Evolutionary conservation across 1,140 invertebrate species (phyloP).

Genomic region (Drosophila tristis): DNA sequence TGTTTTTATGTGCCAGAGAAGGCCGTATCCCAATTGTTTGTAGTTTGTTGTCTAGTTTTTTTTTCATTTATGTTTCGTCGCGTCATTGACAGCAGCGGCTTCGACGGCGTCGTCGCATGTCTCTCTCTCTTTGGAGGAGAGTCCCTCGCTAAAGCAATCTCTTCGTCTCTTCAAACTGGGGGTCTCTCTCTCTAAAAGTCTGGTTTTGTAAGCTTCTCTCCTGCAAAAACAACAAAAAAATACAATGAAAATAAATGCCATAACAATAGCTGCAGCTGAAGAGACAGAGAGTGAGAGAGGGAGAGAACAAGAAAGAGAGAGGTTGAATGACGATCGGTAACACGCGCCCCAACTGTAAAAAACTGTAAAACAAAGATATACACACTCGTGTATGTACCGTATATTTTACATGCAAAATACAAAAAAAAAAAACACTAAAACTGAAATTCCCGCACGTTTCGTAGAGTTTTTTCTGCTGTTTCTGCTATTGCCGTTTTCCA

Average conservation of each 20-base stretch:
- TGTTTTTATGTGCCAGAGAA: constrained; percentile 40
- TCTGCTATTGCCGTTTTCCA: constrained; percentile 46
- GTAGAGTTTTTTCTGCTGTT: constrained; percentile 38
- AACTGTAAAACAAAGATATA: constrained; percentile 30
- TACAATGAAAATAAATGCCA: too few species aligned
- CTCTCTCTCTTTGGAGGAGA: constrained; percentile 2
- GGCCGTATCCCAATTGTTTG: constrained; percentile 45
- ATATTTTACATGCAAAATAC: constrained; percentile 63
- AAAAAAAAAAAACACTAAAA: constrained; percentile 57
- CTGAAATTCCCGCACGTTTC: constrained; percentile 74
- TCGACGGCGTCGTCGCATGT: constrained; percentile 53
- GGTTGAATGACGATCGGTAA: constrained; percentile 5
- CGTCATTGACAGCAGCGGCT: constrained; percentile 53
- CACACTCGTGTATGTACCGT: constrained; percentile 11
- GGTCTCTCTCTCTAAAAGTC: constrained; percentile 12
- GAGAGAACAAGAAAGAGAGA: not conserved
- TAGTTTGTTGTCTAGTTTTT: constrained; percentile 43
- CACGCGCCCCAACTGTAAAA: constrained; percentile 37
- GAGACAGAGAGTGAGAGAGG: not conserved
- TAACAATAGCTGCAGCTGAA: too few species aligned
- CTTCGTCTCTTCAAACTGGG: too few species aligned
- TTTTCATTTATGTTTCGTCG: constrained; percentile 27
- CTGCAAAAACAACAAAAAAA: constrained; percentile 5
- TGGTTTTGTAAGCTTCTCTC: constrained; percentile 25
- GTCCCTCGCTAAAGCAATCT: too few species aligned